Conservation (phyloP, 2,888 invertebrate genomes). For the Andrena haemorrhoa region DNA sequence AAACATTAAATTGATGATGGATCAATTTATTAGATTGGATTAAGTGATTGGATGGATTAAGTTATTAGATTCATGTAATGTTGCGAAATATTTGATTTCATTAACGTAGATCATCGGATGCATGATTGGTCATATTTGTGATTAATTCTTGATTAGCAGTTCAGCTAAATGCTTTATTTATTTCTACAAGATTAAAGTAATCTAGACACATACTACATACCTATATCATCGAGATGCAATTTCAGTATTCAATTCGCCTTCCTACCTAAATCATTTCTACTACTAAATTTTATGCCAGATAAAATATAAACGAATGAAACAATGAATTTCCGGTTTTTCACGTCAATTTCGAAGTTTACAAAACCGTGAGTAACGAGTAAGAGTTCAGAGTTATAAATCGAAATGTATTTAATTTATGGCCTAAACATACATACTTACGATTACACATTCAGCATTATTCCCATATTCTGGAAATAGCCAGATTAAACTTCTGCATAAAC, state of each 20-base stretch:
- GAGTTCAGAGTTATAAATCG: background rate
- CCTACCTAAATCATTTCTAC: background rate
- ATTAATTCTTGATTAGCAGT: background rate
- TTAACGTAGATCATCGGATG: background rate
- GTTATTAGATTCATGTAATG: background rate
- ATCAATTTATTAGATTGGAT: background rate
- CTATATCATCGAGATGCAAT: slow-evolving; percentile 5
- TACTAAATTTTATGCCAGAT: background rate
- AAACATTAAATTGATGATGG: background rate
- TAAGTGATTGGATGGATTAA: background rate
- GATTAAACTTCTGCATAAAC: no score
- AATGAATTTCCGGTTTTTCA: background rate
- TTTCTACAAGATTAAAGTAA: background rate
- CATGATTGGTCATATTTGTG: background rate
- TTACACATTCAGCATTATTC: background rate
- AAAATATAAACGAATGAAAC: background rate
- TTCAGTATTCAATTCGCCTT: background rate
- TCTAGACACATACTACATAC: no score
- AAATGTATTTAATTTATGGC: background rate
- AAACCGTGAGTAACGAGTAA: background rate
- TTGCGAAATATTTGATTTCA: background rate
- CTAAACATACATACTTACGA: no score
- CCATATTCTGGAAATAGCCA: background rate
- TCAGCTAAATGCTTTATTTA: background rate
- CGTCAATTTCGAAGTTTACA: slow-evolving; percentile 9